A percentile compares a stretch with the other conserved stretches of the same genome.
These are phyloP conservation scores for Hymenopus coronatus DNA, from an alignment of 2,888 invertebrate genomes.

Conservation along the genomic window DNA sequence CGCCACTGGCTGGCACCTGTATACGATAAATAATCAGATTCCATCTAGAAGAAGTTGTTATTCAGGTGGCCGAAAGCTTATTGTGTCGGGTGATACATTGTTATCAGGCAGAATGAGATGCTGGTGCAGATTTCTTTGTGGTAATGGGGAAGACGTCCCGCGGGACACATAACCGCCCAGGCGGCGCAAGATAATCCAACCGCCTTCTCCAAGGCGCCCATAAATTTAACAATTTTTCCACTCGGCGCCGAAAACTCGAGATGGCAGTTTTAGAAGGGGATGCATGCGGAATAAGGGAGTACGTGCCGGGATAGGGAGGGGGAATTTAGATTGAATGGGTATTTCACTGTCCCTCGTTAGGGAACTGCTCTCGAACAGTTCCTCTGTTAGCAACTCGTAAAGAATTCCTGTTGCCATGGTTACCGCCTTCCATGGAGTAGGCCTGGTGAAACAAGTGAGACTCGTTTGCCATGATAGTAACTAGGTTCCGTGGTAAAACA, in stretches of 20 bases:
- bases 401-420: neutral
- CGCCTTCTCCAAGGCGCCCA: slow-evolving; percentile 19
- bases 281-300: slow-evolving; percentile 15
- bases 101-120: neutral
- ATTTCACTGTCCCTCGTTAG: slow-evolving; percentile 13
- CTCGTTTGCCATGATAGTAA: neutral
- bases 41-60: neutral
- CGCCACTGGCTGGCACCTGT: neutral
- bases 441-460: neutral
- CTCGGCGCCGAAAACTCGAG: slow-evolving; percentile 26
- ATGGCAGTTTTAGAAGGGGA: slow-evolving; percentile 17
- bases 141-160: slow-evolving; percentile 30
- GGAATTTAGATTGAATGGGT: slow-evolving; percentile 21
- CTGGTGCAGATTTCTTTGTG: slow-evolving; percentile 31
- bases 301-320: slow-evolving; percentile 21
- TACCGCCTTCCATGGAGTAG: neutral
- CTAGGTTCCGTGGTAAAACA: neutral
- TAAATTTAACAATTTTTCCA: slow-evolving; percentile 35
- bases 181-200: slow-evolving; percentile 31
- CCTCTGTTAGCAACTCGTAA: neutral
- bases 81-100: slow-evolving; percentile 6
- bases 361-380: neutral
- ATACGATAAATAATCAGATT: neutral
- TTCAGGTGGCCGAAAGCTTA: neutral
- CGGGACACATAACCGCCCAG: slow-evolving; percentile 32